phyloP scores from a whole-genome alignment of 2,113 vertebrate species.

The Petrocephalus microphthalmus region DNA sequence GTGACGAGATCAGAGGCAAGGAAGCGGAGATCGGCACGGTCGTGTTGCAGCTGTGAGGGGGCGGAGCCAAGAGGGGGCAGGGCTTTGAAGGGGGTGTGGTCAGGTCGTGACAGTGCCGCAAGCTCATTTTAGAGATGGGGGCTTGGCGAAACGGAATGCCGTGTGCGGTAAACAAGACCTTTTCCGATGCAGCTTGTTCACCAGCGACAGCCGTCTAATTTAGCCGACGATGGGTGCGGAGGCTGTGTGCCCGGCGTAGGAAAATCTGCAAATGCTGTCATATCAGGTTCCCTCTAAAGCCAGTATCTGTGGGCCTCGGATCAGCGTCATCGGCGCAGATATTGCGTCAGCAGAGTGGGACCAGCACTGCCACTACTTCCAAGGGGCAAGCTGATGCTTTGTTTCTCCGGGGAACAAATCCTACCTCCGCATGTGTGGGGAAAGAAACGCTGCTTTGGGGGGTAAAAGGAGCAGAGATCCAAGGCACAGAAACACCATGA shows the following conservation, averaged over 20 bases:
- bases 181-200: background rate
- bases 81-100: background rate
- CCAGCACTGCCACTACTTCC: background rate
- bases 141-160: background rate
- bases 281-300: background rate
- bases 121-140: background rate
- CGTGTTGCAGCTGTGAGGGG: background rate
- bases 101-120: background rate
- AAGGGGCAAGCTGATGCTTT: background rate
- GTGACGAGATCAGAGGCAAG: background rate
- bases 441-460: background rate
- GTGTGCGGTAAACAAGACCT: background rate
- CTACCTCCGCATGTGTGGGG: background rate
- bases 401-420: background rate
- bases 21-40: background rate
- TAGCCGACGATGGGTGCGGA: background rate
- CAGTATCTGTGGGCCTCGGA: background rate
- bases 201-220: background rate
- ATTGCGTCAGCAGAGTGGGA: background rate
- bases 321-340: background rate
- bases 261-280: background rate
- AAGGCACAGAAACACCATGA: background rate
- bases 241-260: background rate
- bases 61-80: background rate
- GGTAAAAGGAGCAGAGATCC: background rate